Evolutionary conservation across 2,797 vertebrate genomes (phyloP).

Genomic region (Passerculus sandwichensis): DNA sequence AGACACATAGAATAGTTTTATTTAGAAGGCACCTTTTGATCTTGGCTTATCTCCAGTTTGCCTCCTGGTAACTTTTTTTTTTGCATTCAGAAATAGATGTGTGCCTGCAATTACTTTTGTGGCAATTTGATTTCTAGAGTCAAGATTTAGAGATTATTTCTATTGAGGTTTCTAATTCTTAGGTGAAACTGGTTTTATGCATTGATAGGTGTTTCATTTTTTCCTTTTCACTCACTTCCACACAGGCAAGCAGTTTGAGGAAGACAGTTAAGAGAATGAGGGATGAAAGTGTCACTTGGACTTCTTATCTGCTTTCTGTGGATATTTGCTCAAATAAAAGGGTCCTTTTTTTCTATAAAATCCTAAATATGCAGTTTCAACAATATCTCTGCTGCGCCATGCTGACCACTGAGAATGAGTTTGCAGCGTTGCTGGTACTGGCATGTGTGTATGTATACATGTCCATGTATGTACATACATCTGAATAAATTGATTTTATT

Average conservation of each 20-base stretch:
- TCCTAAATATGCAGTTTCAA: background rate
- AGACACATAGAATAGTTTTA: background rate
- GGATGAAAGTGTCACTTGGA: background rate
- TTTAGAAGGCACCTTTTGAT: background rate
- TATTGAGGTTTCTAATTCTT: background rate
- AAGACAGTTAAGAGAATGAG: background rate
- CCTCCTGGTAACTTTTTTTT: background rate
- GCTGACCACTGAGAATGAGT: background rate
- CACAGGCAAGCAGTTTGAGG: background rate
- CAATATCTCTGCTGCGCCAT: background rate
- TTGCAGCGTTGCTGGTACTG: background rate
- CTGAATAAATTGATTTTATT: background rate
- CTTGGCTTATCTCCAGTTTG: background rate
- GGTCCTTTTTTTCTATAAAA: background rate
- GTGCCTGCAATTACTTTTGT: background rate
- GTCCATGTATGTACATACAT: background rate
- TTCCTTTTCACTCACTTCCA: background rate
- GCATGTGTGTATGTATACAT: fast-evolving
- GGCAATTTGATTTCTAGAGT: background rate
- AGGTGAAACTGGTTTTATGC: background rate
- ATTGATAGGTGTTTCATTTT: background rate
- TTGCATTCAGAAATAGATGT: background rate
- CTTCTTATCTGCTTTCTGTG: background rate
- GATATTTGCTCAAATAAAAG: background rate
- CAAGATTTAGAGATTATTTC: background rate